These are phyloP conservation scores for Hippocampus kuda DNA, from an alignment of 2,797 vertebrate genomes.

Conservation along the genomic window DNA sequence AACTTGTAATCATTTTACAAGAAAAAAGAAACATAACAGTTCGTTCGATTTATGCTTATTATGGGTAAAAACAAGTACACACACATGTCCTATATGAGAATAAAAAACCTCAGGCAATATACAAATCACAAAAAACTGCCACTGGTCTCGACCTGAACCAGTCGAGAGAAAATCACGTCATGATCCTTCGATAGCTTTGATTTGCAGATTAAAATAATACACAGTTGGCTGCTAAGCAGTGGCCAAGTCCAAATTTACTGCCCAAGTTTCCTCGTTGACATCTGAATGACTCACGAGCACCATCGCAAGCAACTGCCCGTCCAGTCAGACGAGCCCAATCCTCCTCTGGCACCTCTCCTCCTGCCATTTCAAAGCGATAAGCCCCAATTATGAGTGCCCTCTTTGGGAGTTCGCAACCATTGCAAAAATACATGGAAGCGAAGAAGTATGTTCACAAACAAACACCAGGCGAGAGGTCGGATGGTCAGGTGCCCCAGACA, in stretches of 20 bases:
- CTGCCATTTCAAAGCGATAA: slow-evolving; percentile 52
- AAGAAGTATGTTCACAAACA: slow-evolving; percentile 22
- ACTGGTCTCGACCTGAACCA: neutral
- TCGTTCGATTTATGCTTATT: neutral
- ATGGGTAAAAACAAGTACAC: neutral
- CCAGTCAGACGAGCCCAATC: slow-evolving; percentile 52
- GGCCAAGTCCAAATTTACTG: slow-evolving; percentile 44
- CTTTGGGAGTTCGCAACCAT: slow-evolving; percentile 33
- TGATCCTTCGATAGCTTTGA: slow-evolving; percentile 32
- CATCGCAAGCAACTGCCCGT: slow-evolving; percentile 25
- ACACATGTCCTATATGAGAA: neutral
- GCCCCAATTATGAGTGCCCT: slow-evolving; percentile 66
- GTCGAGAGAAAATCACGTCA: neutral
- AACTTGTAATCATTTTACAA: neutral
- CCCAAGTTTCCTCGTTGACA: slow-evolving; percentile 50
- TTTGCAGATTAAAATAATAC: slow-evolving; percentile 50
- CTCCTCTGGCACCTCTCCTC: slow-evolving; percentile 66
- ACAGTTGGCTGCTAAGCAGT: slow-evolving; percentile 52
- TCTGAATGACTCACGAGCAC: slow-evolving; percentile 61
- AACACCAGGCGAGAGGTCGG: slow-evolving; percentile 27
- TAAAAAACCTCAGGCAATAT: neutral
- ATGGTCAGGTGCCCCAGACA: slow-evolving; percentile 68
- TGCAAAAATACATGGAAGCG: slow-evolving; percentile 18
- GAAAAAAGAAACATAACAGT: neutral
- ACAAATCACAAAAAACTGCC: neutral